phyloP scores from a whole-genome alignment of 2,113 vertebrate species.

The Carassius gibelio region DNA sequence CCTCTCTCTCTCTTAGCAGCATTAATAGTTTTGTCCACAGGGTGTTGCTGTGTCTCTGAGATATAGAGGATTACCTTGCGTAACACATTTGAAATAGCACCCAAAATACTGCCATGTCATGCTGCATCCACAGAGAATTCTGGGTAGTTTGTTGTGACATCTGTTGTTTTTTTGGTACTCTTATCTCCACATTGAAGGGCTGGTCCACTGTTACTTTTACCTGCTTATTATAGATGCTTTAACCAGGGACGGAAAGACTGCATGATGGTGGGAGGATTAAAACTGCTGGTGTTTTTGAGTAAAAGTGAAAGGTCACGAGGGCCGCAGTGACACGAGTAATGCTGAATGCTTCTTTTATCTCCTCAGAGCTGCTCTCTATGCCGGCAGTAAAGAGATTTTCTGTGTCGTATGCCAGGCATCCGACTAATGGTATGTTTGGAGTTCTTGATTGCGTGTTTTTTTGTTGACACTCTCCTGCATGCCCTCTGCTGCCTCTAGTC shows the following conservation, averaged over 20 bases:
- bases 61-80: neutral
- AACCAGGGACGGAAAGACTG: neutral
- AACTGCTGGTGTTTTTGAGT: conserved; percentile 8
- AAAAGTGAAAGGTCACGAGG: neutral
- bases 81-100: conserved; percentile 11
- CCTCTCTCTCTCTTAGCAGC: conserved; percentile 10
- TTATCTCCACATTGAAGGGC: neutral
- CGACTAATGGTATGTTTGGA: conserved; percentile 99
- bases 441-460: conserved; percentile 69
- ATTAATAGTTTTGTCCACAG: conserved; percentile 61
- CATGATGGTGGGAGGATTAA: neutral
- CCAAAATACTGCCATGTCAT: conserved; percentile 55
- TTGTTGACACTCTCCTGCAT: conserved; percentile 71
- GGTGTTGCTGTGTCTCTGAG: conserved; percentile 62
- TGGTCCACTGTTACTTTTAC: neutral
- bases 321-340: conserved; percentile 67
- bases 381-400: conserved; percentile 99
- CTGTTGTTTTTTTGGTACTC: conserved; percentile 30
- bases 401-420: conserved; percentile 99
- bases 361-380: conserved; percentile 99
- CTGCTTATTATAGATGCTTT: conserved; percentile 7
- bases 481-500: conserved; percentile 61
- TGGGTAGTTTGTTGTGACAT: conserved; percentile 44
- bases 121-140: conserved; percentile 21
- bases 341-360: conserved; percentile 90